Evolutionary conservation across 2,888 invertebrate species (phyloP).

Genomic region (Epinotia brunnichana): DNA sequence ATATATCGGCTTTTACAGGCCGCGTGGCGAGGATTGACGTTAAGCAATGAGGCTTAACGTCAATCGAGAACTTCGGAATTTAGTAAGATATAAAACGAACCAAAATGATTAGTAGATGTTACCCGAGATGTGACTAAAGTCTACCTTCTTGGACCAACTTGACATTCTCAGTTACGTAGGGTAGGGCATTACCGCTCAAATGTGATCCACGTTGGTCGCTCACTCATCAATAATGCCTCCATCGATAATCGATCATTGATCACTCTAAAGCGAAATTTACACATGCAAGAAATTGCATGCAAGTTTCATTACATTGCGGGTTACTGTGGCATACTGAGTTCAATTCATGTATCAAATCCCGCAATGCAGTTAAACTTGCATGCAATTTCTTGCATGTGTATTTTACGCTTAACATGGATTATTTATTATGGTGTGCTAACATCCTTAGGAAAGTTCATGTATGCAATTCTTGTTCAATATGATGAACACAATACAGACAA

Average conservation of each 20-base stretch:
- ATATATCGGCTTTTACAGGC: constrained; percentile 25
- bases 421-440: neutral
- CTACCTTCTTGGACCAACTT: neutral
- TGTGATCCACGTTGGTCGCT: neutral
- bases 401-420: too few relatives aligned
- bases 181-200: neutral
- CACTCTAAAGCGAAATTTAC: too few relatives aligned
- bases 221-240: neutral
- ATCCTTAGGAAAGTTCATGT: neutral
- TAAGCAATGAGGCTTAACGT: constrained; percentile 3
- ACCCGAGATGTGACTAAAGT: neutral
- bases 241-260: neutral
- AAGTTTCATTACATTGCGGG: too few relatives aligned
- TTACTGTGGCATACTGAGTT: too few relatives aligned
- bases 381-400: too few relatives aligned
- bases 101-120: neutral
- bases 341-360: too few relatives aligned
- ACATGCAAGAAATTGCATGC: too few relatives aligned
- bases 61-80: neutral
- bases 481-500: neutral
- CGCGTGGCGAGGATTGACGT: constrained; percentile 15
- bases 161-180: neutral
- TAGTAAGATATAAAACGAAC: neutral
- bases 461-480: neutral
- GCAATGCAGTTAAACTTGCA: too few relatives aligned